Percentiles rank a stretch among this genome's conserved stretches.
phyloP scores from a whole-genome alignment of 2,888 invertebrate genomes.

The Drosophila rellima region DNA sequence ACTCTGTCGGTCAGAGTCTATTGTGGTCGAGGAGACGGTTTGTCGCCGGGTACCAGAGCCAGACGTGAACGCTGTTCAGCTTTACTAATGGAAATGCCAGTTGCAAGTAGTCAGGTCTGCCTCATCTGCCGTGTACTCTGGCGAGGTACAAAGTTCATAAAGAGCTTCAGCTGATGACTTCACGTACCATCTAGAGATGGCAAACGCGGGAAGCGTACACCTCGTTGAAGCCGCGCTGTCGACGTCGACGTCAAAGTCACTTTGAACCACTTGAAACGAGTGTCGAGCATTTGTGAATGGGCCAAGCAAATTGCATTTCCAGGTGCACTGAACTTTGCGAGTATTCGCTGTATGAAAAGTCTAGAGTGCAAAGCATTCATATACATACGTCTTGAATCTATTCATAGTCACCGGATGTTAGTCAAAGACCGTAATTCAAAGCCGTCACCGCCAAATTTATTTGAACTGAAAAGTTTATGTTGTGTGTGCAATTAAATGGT shows the following conservation, averaged over 20 bases:
- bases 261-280: slow-evolving; percentile 41
- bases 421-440: slow-evolving; percentile 22
- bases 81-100: slow-evolving; percentile 42
- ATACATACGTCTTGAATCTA: slow-evolving; percentile 5
- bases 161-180: slow-evolving; percentile 29
- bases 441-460: slow-evolving; percentile 21
- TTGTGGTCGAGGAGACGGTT: slow-evolving; percentile 37
- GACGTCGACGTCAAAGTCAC: slow-evolving; percentile 24
- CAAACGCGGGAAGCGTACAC: slow-evolving; percentile 8
- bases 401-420: slow-evolving; percentile 44
- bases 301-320: slow-evolving; percentile 62
- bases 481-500: slow-evolving; percentile 43
- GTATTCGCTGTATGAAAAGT: slow-evolving; percentile 15
- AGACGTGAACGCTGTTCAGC: slow-evolving; percentile 26
- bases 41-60: slow-evolving; percentile 32
- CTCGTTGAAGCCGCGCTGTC: not conserved
- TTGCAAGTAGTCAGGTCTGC: slow-evolving; percentile 26
- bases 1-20: slow-evolving; percentile 53
- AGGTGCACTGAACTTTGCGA: slow-evolving; percentile 70
- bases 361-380: not conserved
- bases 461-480: slow-evolving; percentile 44
- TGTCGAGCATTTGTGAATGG: slow-evolving; percentile 39
- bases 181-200: slow-evolving; percentile 10
- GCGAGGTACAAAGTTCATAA: slow-evolving; percentile 42
- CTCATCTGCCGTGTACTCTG: slow-evolving; percentile 20